These are phyloP conservation scores for Panulirus ornatus DNA, from an alignment of 1,140 invertebrate genomes.

Conservation along the genomic window DNA sequence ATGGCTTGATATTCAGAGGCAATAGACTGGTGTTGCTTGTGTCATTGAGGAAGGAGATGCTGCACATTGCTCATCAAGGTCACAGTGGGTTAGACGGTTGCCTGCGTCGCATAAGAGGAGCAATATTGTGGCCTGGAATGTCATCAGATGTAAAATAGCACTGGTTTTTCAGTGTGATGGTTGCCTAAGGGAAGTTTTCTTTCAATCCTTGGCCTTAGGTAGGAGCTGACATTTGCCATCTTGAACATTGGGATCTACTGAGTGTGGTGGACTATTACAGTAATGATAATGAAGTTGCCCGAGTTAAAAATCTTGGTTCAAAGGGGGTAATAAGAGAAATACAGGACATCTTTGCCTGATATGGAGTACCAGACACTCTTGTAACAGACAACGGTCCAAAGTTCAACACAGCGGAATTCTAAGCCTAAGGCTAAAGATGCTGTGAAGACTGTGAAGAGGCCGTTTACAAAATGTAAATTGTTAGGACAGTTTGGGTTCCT, in stretches of 20 bases:
- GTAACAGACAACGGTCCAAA: constrained; percentile 75
- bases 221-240: constrained; percentile 40
- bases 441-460: too few species aligned
- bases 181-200: constrained; percentile 25
- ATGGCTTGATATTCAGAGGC: constrained; percentile 38
- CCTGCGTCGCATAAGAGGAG: constrained; percentile 21
- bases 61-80: constrained; percentile 19
- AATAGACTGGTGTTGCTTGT: constrained; percentile 12
- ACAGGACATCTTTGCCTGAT: constrained; percentile 66
- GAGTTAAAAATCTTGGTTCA: constrained; percentile 47
- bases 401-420: constrained; percentile 55
- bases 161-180: constrained; percentile 25
- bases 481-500: too few species aligned
- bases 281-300: constrained; percentile 73
- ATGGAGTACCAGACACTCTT: constrained; percentile 75
- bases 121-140: constrained; percentile 33
- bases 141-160: constrained; percentile 9
- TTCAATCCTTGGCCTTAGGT: constrained; percentile 19
- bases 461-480: too few species aligned
- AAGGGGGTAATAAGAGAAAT: constrained; percentile 59
- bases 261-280: constrained; percentile 75
- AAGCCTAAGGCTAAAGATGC: neutral
- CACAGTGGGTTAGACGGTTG: constrained; percentile 25
- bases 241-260: constrained; percentile 34
- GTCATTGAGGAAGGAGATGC: constrained; percentile 4